Evolutionary conservation across 2,113 vertebrate species (phyloP).

Genomic region (Miniopterus natalensis): DNA sequence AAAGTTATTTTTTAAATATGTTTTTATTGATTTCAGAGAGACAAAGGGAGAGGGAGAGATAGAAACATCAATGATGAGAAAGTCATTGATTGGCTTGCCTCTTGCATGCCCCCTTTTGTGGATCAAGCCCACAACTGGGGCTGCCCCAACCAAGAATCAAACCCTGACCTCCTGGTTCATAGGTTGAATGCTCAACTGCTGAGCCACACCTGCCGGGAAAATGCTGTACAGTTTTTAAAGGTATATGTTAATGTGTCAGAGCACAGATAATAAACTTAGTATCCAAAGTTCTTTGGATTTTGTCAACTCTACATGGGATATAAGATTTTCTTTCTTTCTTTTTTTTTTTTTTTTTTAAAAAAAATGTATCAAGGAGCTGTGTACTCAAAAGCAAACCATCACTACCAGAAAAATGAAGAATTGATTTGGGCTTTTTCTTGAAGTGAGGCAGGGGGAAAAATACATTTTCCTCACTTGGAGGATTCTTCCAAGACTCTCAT

Average conservation of each 20-base stretch:
- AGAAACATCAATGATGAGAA: too few relatives aligned
- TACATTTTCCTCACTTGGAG: background rate
- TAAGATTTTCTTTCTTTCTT: background rate
- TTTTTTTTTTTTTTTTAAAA: background rate
- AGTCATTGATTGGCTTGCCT: too few relatives aligned
- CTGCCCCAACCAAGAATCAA: too few relatives aligned
- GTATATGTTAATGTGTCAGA: background rate
- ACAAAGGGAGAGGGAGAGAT: too few relatives aligned
- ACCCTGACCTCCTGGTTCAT: too few relatives aligned
- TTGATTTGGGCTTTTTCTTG: background rate
- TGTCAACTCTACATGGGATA: background rate
- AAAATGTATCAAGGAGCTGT: background rate
- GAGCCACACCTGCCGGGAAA: too few relatives aligned
- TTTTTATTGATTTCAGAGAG: too few relatives aligned
- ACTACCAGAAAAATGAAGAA: slow-evolving; percentile 40
- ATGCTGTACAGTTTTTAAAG: background rate
- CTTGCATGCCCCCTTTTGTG: too few relatives aligned
- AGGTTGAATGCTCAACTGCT: too few relatives aligned
- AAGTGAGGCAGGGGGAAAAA: background rate
- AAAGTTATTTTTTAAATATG: too few relatives aligned
- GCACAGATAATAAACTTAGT: background rate
- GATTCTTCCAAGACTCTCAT: slow-evolving; percentile 1
- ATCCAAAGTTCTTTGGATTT: background rate
- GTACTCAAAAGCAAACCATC: slow-evolving; percentile 11
- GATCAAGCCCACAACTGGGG: too few relatives aligned